Percentiles rank a stretch among this genome's conserved stretches.
Evolutionary conservation across 1,140 invertebrate genomes (phyloP).

Genomic region (Bombus sylvicola): DNA sequence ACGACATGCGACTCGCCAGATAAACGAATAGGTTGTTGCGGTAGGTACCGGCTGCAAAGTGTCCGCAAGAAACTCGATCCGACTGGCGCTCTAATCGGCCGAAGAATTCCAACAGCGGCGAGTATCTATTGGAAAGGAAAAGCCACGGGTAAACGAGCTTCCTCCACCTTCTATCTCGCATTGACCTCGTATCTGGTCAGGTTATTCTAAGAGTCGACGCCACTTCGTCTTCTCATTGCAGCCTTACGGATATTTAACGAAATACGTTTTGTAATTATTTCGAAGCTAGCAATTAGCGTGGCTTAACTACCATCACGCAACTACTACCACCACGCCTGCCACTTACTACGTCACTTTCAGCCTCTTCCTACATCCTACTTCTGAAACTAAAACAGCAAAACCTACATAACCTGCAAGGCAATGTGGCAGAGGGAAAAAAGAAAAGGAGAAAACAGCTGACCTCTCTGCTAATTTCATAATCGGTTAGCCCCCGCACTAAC

Average conservation of each 20-base stretch:
- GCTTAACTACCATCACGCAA: background rate
- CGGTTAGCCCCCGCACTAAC: background rate
- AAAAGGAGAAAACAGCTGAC: no score
- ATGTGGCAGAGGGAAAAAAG: background rate
- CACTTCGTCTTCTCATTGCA: background rate
- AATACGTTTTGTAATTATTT: background rate
- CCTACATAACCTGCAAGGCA: background rate
- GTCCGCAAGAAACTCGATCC: slow-evolving; percentile 67
- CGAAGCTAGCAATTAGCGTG: background rate
- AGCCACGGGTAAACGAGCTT: slow-evolving; percentile 51
- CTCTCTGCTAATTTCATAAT: slow-evolving; percentile 34
- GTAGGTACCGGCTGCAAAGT: slow-evolving; percentile 68
- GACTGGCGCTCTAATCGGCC: slow-evolving; percentile 64
- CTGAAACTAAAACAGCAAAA: no score
- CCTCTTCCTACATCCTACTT: no score
- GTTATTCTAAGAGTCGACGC: background rate
- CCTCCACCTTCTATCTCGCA: slow-evolving; percentile 3
- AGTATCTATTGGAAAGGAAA: slow-evolving; percentile 66
- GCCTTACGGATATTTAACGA: background rate
- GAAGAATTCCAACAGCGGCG: slow-evolving; percentile 55
- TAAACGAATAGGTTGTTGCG: slow-evolving; percentile 69
- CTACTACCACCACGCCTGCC: background rate
- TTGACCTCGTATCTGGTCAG: no score
- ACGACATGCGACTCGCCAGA: slow-evolving; percentile 51
- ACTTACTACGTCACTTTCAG: background rate